Conservation (phyloP, 2,113 vertebrate species). For the Bos indicus region DNA sequence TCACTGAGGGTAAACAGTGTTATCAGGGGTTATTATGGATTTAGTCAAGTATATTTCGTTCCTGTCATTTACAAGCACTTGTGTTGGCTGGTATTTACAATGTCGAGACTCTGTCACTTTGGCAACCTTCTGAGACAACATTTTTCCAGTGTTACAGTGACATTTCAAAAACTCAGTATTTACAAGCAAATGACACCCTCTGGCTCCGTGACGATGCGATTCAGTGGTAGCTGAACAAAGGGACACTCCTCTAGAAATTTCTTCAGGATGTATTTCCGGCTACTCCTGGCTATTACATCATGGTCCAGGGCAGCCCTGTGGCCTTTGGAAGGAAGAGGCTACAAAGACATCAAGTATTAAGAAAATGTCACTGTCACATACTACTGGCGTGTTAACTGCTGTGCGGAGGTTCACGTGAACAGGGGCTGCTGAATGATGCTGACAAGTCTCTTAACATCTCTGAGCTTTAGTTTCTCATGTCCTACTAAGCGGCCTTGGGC, state of each 20-base stretch:
- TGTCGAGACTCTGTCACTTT: slow-evolving; percentile 73
- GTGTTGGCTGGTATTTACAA: slow-evolving; percentile 74
- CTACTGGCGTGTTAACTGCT: background rate
- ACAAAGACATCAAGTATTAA: background rate
- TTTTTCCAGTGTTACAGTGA: slow-evolving; percentile 74
- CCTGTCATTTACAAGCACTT: slow-evolving; percentile 70
- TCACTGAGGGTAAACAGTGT: slow-evolving; percentile 70
- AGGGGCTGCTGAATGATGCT: background rate
- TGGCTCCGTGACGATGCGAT: slow-evolving; percentile 63
- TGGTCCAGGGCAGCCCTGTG: background rate
- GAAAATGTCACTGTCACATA: rapidly evolving
- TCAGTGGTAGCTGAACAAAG: slow-evolving; percentile 67
- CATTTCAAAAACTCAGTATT: slow-evolving; percentile 76
- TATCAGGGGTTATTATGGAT: slow-evolving; percentile 70
- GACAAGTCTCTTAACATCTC: background rate
- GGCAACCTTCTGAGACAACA: slow-evolving; percentile 77
- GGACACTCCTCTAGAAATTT: slow-evolving; percentile 58
- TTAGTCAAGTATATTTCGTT: slow-evolving; percentile 70
- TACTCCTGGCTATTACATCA: background rate
- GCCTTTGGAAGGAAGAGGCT: background rate
- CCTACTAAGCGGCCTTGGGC: background rate
- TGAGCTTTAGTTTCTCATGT: background rate
- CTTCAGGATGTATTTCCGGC: slow-evolving; percentile 39
- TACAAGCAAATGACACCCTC: slow-evolving; percentile 74
- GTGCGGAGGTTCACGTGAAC: rapidly evolving